A percentile compares a stretch with the other conserved stretches of the same genome.
Conservation (phyloP, 2,797 vertebrate genomes). For the Clarias platycephalus region DNA sequence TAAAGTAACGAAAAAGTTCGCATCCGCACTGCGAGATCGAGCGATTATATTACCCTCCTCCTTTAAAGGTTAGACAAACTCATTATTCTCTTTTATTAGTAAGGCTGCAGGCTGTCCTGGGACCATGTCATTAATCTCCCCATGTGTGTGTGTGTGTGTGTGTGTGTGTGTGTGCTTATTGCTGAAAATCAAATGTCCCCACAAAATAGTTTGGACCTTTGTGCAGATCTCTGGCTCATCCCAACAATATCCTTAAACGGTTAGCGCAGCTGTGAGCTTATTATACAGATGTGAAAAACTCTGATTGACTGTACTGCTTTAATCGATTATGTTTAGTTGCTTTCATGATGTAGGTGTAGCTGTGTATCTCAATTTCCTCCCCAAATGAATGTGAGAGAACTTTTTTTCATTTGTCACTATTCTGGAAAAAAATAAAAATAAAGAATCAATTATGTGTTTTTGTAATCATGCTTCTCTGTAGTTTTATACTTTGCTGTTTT, state of each 20-base stretch:
- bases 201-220: background rate
- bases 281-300: background rate
- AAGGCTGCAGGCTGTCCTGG: conserved; percentile 62
- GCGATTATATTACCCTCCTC: conserved; percentile 30
- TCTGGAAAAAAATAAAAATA: no score
- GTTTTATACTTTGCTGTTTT: no score
- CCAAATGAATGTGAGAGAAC: background rate
- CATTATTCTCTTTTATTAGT: conserved; percentile 62
- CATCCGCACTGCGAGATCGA: background rate
- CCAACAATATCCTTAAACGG: background rate
- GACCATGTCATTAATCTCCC: conserved; percentile 71
- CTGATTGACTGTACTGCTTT: background rate
- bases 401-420: background rate
- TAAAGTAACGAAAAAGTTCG: conserved; percentile 1
- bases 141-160: conserved; percentile 32
- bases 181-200: background rate
- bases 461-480: no score
- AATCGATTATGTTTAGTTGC: background rate
- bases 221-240: background rate
- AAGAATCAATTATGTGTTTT: no score
- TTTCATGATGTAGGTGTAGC: no score
- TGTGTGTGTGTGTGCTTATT: background rate
- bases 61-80: conserved; percentile 71
- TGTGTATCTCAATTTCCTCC: background rate
- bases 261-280: background rate